These are phyloP conservation scores for Temnothorax rugatulus DNA, from an alignment of 2,888 invertebrate species.

Conservation along the genomic window DNA sequence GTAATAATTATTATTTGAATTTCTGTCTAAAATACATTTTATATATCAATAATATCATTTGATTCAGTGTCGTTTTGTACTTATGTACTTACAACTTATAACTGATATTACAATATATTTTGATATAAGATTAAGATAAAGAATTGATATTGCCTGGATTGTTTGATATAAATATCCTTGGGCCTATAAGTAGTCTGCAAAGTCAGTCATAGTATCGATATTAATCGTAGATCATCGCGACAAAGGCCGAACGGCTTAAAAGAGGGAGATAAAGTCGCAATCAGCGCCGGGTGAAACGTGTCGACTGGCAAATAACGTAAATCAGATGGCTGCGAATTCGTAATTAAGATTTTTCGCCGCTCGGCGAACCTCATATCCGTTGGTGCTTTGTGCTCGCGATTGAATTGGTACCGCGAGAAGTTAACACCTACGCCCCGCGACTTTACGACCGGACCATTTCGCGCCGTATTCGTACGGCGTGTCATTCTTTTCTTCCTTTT, in stretches of 20 bases:
- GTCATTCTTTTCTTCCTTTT: conserved; percentile 65
- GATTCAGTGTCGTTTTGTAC: not conserved
- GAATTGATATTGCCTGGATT: not conserved
- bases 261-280: not conserved
- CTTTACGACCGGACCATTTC: conserved; percentile 66
- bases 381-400: conserved; percentile 60
- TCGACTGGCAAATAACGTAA: conserved; percentile 2
- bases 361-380: conserved; percentile 63
- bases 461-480: conserved; percentile 61
- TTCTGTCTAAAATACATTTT: not conserved
- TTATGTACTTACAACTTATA: too few relatives aligned
- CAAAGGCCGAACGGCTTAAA: not conserved
- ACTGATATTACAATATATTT: too few relatives aligned
- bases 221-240: not conserved
- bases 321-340: conserved; percentile 52
- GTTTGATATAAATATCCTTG: not conserved
- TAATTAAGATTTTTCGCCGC: conserved; percentile 65
- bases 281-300: not conserved
- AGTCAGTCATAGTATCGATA: not conserved
- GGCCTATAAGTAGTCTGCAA: not conserved
- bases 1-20: conserved; percentile 3
- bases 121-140: not conserved
- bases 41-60: not conserved
- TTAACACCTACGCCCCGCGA: conserved; percentile 68
- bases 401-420: conserved; percentile 65